A percentile compares a stretch with the other conserved stretches of the same genome.
phyloP scores from a whole-genome alignment of 2,888 invertebrate species.

The Troides oblongomaculatus region DNA sequence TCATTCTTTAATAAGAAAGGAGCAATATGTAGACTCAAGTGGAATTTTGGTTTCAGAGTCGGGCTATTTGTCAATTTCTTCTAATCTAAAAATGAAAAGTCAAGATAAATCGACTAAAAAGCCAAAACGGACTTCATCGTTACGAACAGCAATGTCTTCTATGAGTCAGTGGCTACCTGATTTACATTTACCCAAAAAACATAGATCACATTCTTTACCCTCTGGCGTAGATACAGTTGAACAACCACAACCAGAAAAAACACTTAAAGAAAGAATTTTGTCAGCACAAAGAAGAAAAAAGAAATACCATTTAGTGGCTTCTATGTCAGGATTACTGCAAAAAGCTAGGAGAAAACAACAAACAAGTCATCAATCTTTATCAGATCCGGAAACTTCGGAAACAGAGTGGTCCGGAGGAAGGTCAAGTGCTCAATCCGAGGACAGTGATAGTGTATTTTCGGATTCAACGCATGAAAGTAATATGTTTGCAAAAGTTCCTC shows the following conservation, averaged over 20 bases:
- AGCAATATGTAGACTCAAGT: constrained; percentile 67
- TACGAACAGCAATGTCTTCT: constrained; percentile 90
- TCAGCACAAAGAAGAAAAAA: constrained; percentile 84
- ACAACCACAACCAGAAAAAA: constrained; percentile 70
- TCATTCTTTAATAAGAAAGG: constrained; percentile 60
- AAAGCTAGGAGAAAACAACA: constrained; percentile 88
- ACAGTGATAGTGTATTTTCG: constrained; percentile 87
- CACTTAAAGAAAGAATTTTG: constrained; percentile 70
- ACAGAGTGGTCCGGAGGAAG: constrained; percentile 83
- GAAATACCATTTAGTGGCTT: constrained; percentile 89
- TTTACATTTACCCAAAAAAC: constrained; percentile 86
- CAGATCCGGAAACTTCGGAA: constrained; percentile 88
- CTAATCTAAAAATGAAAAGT: constrained; percentile 79
- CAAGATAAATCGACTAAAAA: constrained; percentile 82
- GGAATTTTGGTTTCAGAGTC: constrained; percentile 87
- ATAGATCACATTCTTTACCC: constrained; percentile 90
- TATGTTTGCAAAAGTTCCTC: constrained; percentile 82
- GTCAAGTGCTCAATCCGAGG: constrained; percentile 86
- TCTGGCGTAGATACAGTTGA: constrained; percentile 82
- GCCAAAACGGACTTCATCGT: constrained; percentile 85
- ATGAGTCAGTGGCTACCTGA: constrained; percentile 91
- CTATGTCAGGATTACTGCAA: constrained; percentile 91
- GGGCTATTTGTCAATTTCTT: constrained; percentile 87
- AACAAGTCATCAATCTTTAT: constrained; percentile 82
- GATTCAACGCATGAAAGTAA: constrained; percentile 83